Evolutionary conservation across 2,888 invertebrate genomes (phyloP), one percentile per base, ranked within the genome.

Genomic region (Apamea epomidion): DNA sequence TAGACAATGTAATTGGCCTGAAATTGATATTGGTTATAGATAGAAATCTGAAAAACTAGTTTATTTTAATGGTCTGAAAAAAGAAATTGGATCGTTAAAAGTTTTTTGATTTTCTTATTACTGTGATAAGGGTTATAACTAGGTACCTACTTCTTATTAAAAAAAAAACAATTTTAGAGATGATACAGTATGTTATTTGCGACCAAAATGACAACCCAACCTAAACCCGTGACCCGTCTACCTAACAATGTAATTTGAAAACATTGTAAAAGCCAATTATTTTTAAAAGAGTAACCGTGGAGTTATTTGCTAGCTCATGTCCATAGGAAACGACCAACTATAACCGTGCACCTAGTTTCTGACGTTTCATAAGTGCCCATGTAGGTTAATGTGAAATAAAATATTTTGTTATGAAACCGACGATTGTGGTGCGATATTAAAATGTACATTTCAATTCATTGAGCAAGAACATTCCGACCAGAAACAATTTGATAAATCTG

Each of bases 51-150:
- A 37, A 62, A 71, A 70, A 8, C 14, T 42, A 42, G 60, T 80
- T 80, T 78, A 58, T 71, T 69, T 75, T 81, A 74, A 64, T 74
- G 67, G 42, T 18, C 58, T 16, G 18, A 29, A 76, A 70, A 32
- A 65, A 75, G 2, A 76, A 82, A 73, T 78, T 71, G 21, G 37
- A 58, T 77, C 21, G 16, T 88, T 82, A 73, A 60, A 82, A 79
- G 76, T 86, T 84, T 81, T 84, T 69, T n/a, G 73, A 72, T 78
- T 64, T 64, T 74, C 21, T 78, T 74, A 25, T 54, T 51, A n/a
- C 14, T n/a, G 12, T 60, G 4, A 54, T 8, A 8, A 60, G 5
- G n/a, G 25, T 58, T 58, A 10, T 54, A 58, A 25, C 1, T 60
- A n/a, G 58, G 25, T 7, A 54, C 25, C 3, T 25, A 10, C 10